phyloP scores from a whole-genome alignment of 2,888 invertebrate species.

The Dastarcus helophoroides region DNA sequence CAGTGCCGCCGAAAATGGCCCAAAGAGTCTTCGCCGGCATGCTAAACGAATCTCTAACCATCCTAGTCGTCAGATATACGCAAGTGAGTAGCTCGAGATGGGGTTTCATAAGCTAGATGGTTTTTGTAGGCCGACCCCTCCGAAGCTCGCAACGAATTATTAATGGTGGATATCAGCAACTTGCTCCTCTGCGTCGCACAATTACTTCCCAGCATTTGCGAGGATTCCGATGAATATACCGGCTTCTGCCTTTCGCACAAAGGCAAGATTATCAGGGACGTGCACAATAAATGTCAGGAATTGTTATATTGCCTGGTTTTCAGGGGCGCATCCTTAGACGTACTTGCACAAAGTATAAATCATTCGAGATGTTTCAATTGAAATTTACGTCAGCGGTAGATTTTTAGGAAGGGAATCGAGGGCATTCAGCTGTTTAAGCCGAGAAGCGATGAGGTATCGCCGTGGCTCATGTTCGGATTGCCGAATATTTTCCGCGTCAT shows the following conservation, averaged over 20 bases:
- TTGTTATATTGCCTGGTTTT: conserved; percentile 62
- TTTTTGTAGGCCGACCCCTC: conserved; percentile 51
- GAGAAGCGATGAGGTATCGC: conserved; percentile 44
- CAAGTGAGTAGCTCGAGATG: conserved; percentile 48
- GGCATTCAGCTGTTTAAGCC: conserved; percentile 44
- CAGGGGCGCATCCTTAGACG: conserved; percentile 63
- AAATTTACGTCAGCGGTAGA: conserved; percentile 27
- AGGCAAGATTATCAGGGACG: conserved; percentile 62
- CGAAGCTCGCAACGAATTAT: conserved; percentile 43
- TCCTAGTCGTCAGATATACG: conserved; percentile 67
- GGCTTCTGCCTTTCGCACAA: conserved; percentile 48
- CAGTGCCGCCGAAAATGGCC: conserved; percentile 81
- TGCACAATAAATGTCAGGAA: conserved; percentile 74
- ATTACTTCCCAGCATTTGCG: conserved; percentile 57
- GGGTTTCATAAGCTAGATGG: not conserved
- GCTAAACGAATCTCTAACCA: conserved; percentile 74
- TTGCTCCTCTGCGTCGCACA: conserved; percentile 65
- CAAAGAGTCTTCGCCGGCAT: conserved; percentile 76
- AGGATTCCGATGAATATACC: conserved; percentile 48
- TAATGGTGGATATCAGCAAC: conserved; percentile 66
- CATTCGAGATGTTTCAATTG: conserved; percentile 3
- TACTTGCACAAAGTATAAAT: conserved; percentile 39
- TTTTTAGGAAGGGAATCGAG: conserved; percentile 45
- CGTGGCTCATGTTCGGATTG: conserved; percentile 60
- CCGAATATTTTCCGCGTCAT: conserved; percentile 47